Percentiles rank a stretch among this genome's conserved stretches.
phyloP scores from a whole-genome alignment of 1,140 invertebrate genomes.

The Pentalonia nigronervosa region DNA sequence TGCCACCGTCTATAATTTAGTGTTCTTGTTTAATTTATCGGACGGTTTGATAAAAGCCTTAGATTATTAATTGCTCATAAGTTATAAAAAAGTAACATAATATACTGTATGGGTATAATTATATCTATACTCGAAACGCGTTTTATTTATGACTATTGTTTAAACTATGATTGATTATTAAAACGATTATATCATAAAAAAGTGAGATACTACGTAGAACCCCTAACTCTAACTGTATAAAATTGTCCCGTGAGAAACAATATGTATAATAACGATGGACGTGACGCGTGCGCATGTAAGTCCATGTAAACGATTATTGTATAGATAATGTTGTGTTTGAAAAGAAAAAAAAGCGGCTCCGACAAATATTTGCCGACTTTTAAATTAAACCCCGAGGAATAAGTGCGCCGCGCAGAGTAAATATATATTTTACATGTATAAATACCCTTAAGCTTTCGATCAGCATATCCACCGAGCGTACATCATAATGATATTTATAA shows the following conservation, averaged over 20 bases:
- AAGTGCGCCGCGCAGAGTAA: not conserved
- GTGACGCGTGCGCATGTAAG: not conserved
- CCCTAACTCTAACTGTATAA: not conserved
- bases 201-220: not conserved
- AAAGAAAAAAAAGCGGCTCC: not conserved
- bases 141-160: not conserved
- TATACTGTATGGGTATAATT: not conserved
- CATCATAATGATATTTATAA: not conserved
- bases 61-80: too few relatives aligned
- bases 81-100: not conserved
- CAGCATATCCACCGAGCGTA: not conserved
- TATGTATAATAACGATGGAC: not conserved
- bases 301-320: not conserved
- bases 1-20: too few relatives aligned
- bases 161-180: not conserved
- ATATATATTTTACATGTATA: not conserved
- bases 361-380: slow-evolving; percentile 17
- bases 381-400: slow-evolving; percentile 25
- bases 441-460: not conserved
- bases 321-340: not conserved
- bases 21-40: too few relatives aligned
- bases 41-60: too few relatives aligned
- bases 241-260: not conserved
- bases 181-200: not conserved
- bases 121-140: not conserved